Evolutionary conservation across 37 sponge, comb jelly and placozoan genomes (phyloP), one percentile per base, ranked within the genome.

Genomic region (Diacarnus erythraeanus): DNA sequence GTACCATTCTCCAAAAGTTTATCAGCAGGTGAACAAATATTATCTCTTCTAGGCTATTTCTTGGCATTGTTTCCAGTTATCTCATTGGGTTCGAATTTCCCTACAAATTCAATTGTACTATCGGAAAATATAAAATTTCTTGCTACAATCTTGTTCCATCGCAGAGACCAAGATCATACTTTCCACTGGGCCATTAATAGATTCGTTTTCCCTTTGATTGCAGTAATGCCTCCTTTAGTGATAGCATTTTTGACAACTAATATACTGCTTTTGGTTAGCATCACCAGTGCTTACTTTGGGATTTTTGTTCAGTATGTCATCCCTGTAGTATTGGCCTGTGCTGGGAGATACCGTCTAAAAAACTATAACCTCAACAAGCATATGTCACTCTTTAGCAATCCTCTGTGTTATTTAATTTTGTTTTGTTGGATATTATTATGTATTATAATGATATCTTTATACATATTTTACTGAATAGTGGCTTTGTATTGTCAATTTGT

Each of bases 271-370:
- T 47, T 98, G 71, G 97, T 96, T 15, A 92, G 92, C 57, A 69
- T 91, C 21, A 98, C 99, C 1, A 97, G 99, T 0, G 89, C 99
- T 0, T 91, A 87, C 40, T 92, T 95, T 33, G 99, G 99, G 5
- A 94, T 96, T 8, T 92, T 94, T 22, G 95, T 98, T 0, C 99
- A 98, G 78, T 98, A 98, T 72, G 75, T 98, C n/a, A 94, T 98
- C 20, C 99, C 99, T 25, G 91, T 78, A 0, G 60, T 86, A 17
- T 82, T 97, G 25, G 97, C 84, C 18, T 88, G 80, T 54, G 56
- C 67, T 35, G 95, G 81, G 18, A 82, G 76, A 58, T 73, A 87
- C 38, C 72, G 61, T 21, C 66, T 90, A 25, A 74, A 69, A 58
- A 88, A 71, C n/a, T n/a, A n/a, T n/a, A n/a, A n/a, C n/a, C n/a